These are phyloP conservation scores for Speoplatyrhinus poulsoni DNA, from an alignment of 2,113 vertebrate genomes.

Conservation along the genomic window DNA sequence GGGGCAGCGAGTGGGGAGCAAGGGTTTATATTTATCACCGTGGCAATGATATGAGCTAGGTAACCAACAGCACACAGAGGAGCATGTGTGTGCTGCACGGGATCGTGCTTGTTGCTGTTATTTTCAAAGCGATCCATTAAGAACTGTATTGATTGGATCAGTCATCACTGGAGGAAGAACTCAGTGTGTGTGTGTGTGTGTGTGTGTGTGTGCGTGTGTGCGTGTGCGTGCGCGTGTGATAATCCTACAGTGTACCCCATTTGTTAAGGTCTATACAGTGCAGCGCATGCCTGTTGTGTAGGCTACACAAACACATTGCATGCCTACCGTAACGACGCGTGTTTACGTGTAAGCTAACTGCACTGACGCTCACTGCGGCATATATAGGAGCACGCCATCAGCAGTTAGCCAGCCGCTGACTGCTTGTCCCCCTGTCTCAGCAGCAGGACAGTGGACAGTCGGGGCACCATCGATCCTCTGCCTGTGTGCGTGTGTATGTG, in stretches of 20 bases:
- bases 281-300: too few relatives aligned
- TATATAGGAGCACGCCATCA: constrained; percentile 6
- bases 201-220: constrained; percentile 17
- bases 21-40: constrained; percentile 68
- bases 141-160: constrained; percentile 47
- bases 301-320: too few relatives aligned
- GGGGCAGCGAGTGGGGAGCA: constrained; percentile 47
- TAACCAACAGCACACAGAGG: constrained; percentile 60
- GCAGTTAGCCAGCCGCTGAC: constrained; percentile 36
- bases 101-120: constrained; percentile 71
- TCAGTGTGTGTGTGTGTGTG: background rate
- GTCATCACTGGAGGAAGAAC: constrained; percentile 24
- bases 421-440: constrained; percentile 59
- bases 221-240: background rate
- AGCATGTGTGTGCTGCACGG: constrained; percentile 35
- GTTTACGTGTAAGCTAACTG: constrained; percentile 59
- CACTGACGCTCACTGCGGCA: constrained; percentile 1
- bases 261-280: too few relatives aligned
- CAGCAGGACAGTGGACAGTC: constrained; percentile 50
- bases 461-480: constrained; percentile 66
- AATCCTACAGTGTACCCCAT: too few relatives aligned
- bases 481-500: background rate
- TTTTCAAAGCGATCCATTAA: constrained; percentile 66
- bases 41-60: constrained; percentile 38
- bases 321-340: background rate